A percentile compares a stretch with the other conserved stretches of the same genome.
phyloP scores from a whole-genome alignment of 2,888 invertebrate species.

The Ennomos fuscantarius region DNA sequence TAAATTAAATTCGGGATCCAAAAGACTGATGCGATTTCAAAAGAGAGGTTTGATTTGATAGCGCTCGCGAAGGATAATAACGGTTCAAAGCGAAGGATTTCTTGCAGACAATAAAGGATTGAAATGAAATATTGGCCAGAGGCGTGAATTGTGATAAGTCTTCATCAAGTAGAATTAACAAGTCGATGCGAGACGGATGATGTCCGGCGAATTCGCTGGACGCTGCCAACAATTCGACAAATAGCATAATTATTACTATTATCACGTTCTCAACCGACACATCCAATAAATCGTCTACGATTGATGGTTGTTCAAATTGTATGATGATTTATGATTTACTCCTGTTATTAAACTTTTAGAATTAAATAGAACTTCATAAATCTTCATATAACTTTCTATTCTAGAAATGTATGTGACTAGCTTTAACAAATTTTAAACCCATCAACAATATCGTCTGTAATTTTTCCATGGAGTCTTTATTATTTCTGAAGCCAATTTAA shows the following conservation, averaged over 20 bases:
- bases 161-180: slow-evolving; percentile 43
- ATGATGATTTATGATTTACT: slow-evolving; percentile 61
- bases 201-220: slow-evolving; percentile 11
- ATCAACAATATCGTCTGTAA: slow-evolving; percentile 19
- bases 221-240: slow-evolving; percentile 25
- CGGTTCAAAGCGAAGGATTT: slow-evolving; percentile 47
- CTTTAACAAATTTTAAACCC: too few relatives aligned
- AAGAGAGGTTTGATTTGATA: slow-evolving; percentile 53
- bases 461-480: slow-evolving; percentile 1
- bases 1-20: slow-evolving; percentile 52
- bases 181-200: slow-evolving; percentile 17
- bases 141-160: slow-evolving; percentile 46
- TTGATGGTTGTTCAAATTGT: slow-evolving; percentile 48
- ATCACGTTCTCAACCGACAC: slow-evolving; percentile 37
- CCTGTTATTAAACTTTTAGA: slow-evolving; percentile 55
- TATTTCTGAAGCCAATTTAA: neutral
- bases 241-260: slow-evolving; percentile 44
- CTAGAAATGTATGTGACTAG: slow-evolving; percentile 26
- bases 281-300: slow-evolving; percentile 40
- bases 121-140: slow-evolving; percentile 46
- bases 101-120: slow-evolving; percentile 49
- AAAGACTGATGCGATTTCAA: slow-evolving; percentile 48
- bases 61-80: slow-evolving; percentile 51
- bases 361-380: slow-evolving; percentile 48
- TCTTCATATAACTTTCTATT: slow-evolving; percentile 50